Evolutionary conservation across 2,888 invertebrate species (phyloP).

Genomic region (Erynnis tages): DNA sequence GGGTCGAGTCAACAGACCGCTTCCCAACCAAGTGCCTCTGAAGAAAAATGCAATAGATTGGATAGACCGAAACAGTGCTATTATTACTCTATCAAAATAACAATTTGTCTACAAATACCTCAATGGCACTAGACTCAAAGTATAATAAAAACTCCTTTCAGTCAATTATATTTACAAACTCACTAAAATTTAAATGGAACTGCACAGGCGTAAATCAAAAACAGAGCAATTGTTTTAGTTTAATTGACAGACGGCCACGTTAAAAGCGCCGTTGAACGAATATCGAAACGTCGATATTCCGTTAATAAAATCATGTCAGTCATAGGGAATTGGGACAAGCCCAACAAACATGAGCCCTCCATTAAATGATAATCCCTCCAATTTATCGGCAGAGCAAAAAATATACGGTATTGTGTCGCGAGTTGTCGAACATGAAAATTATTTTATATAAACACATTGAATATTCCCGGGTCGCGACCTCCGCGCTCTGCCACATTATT

Average conservation of each 20-base stretch:
- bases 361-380: constrained; percentile 81
- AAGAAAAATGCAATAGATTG: no score
- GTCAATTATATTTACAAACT: background rate
- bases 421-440: constrained; percentile 81
- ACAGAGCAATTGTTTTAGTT: constrained; percentile 15
- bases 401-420: constrained; percentile 73
- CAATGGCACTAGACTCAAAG: no score
- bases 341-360: constrained; percentile 79
- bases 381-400: constrained; percentile 78
- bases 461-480: constrained; percentile 70
- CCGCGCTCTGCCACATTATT: constrained; percentile 59
- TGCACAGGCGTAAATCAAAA: background rate
- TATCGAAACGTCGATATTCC: constrained; percentile 62
- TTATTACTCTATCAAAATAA: no score
- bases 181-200: background rate
- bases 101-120: no score
- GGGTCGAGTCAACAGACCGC: no score
- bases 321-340: constrained; percentile 75
- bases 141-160: background rate
- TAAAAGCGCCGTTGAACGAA: constrained; percentile 34
- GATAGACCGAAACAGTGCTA: no score
- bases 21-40: no score
- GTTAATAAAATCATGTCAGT: constrained; percentile 79
- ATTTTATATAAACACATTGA: constrained; percentile 81
- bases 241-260: constrained; percentile 17